Conservation (phyloP, 2,113 vertebrate species). For the Cheilinus undulatus region DNA sequence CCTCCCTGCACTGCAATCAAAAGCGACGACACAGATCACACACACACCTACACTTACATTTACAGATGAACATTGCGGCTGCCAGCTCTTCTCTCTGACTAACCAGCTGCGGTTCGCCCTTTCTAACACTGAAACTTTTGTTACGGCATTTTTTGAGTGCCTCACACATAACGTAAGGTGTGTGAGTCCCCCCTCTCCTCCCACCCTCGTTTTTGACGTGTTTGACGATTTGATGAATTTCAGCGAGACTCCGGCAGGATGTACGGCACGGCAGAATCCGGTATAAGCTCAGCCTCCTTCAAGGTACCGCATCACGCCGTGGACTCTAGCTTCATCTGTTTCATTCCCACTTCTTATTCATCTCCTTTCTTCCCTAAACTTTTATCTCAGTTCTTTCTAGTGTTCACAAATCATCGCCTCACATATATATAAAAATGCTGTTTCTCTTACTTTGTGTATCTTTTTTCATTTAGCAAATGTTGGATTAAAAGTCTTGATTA, state of each 20-base stretch:
- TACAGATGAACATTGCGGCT: conserved; percentile 34
- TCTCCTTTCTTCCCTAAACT: conserved; percentile 18
- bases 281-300: conserved; percentile 89
- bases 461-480: conserved; percentile 23
- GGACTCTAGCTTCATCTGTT: conserved; percentile 51
- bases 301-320: conserved; percentile 84
- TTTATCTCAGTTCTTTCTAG: conserved; percentile 13
- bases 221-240: conserved; percentile 85
- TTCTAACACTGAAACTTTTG: conserved; percentile 64
- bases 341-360: conserved; percentile 32
- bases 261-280: conserved; percentile 88
- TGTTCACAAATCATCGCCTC: conserved; percentile 22
- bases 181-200: conserved; percentile 62
- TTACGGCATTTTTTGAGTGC: conserved; percentile 48
- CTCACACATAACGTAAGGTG: conserved; percentile 65
- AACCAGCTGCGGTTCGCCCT: conserved; percentile 70
- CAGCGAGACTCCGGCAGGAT: conserved; percentile 86
- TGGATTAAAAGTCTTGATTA: conserved; percentile 7
- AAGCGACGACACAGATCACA: conserved; percentile 43
- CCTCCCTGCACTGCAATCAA: conserved; percentile 42
- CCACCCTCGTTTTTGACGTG: conserved; percentile 64
- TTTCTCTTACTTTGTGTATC: background rate
- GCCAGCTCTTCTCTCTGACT: conserved; percentile 66
- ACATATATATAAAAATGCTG: background rate
- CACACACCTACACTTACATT: conserved; percentile 33